Evolutionary conservation across 2,113 vertebrate genomes (phyloP), one percentile per base, ranked within the genome.

Genomic region (Sylvilagus bachmani): DNA sequence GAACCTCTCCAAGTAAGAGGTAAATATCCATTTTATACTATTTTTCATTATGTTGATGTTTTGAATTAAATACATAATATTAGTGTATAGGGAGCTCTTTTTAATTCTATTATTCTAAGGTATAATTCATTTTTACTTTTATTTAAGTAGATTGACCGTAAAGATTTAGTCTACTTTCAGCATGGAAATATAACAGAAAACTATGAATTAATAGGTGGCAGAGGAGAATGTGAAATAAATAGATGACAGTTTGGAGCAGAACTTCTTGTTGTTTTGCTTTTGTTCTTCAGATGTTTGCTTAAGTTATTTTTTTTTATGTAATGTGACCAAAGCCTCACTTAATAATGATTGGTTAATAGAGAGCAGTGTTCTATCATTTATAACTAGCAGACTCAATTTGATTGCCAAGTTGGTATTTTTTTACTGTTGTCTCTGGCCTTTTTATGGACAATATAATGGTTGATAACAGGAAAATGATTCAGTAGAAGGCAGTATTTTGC

Each of bases 1-100:
- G 98, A 98, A 12, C 97, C 98, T 86, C 98, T 98, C 79, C 98
- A 98, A 98, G 98, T 98, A 91, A 98, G 98, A 98, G 98, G 98
- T 98, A 98, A 98, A 91, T 91, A 9, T 85, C 55, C 19, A 29
- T 91, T 95, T 87, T 85, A 86, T 95, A 84, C 44, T 69, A 2
- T 87, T 94, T 89, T 51, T 70, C 93, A 69, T n/a, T 88, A 92
- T 10, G 62, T 22, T 90, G 27, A 7, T 94, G 7, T 77, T 92
- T 87, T 92, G 38, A 94, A 82, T 79, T 75, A 91, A 79, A 81
- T 85, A 79, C 74, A 31, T 73, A 51, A 88, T 70, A 73, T 90
- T 74, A 38, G 51, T 90, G 93, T 95, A 70, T 84, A 33, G 89
- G 53, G 38, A 79, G 13, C 7, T 58, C 21, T 86, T 90, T 77